These are phyloP conservation scores for Petroica traversi DNA, from an alignment of 2,113 vertebrate genomes.

Conservation along the genomic window DNA sequence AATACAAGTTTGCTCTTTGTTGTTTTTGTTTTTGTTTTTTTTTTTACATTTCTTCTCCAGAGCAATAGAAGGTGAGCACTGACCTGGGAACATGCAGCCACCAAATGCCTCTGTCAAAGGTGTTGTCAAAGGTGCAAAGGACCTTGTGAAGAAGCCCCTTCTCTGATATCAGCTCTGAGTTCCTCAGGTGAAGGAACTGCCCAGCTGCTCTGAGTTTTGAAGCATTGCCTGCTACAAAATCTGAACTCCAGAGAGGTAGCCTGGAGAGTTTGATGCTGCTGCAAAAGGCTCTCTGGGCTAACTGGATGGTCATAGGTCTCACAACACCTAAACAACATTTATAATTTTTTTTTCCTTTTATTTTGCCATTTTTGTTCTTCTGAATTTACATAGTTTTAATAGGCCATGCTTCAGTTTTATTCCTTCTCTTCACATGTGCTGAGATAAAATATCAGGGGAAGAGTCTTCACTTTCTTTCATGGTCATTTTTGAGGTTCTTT, in stretches of 20 bases:
- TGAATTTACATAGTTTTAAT: not conserved
- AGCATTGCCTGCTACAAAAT: not conserved
- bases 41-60: not conserved
- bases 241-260: not conserved
- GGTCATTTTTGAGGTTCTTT: not conserved
- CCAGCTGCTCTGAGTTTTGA: not conserved
- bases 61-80: not conserved
- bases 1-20: not conserved
- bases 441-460: not conserved
- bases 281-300: not conserved
- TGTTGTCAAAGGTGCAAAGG: not conserved
- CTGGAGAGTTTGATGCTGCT: not conserved
- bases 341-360: too few relatives aligned
- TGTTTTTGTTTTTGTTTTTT: fast-evolving
- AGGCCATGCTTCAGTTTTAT: not conserved
- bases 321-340: not conserved
- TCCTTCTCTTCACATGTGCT: not conserved
- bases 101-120: not conserved
- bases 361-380: not conserved
- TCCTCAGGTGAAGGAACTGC: not conserved
- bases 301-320: not conserved
- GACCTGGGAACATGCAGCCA: not conserved
- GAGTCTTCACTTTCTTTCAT: not conserved
- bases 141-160: fast-evolving
- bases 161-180: not conserved